Base-by-base conservation (phyloP, 2,113 vertebrate genomes). In the Geococcyx californianus region DNA sequence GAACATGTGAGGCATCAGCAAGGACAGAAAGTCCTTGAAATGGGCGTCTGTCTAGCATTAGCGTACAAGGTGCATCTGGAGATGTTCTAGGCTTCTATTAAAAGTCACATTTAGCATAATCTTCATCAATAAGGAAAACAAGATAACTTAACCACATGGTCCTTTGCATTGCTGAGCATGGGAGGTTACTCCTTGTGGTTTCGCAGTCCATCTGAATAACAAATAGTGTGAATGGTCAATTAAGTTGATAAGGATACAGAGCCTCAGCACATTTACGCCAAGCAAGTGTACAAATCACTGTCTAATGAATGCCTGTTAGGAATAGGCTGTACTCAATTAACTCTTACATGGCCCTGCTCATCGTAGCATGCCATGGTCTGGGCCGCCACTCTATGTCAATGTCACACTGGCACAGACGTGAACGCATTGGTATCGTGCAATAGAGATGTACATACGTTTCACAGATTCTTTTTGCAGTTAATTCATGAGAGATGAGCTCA, bases 21-120 rank as follows among this genome's bases (percentile, higher is more conserved):
- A 86, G 78, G 60, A 62, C 58, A 86, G 12, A 88, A 82, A 79
- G 51, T n/a, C 86, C 60, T 94, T 94, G 83, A 62, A 67, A 74
- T 24, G 20, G 42, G 11, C 11, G 34, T 94, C 84, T 82, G 38
- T 59, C 63, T 49, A 56, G 11, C 34, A 16, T 62, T 64, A 79
- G 11, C 8, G 60, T 77, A 69, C 29, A 84, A 69, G 29, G 81
- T 11, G 5, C 49, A 47, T 44, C 26, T 77, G 49, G 49, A 83
- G 28, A 72, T 3, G 12, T 84, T 91, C 55, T 79, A 40, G 45
- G 52, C 34, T 92, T 72, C 70, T 56, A 29, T 2, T 60, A 60
- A 87, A 79, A 76, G 24, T 20, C 5, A 70, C 13, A 45, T 74
- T 67, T 78, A 86, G 12, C 15, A 60, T 42, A 38, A 72, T 38